Evolutionary conservation across 2,113 vertebrate genomes (phyloP), one percentile per base, ranked within the genome.

Genomic region (Brevimyrus niger): DNA sequence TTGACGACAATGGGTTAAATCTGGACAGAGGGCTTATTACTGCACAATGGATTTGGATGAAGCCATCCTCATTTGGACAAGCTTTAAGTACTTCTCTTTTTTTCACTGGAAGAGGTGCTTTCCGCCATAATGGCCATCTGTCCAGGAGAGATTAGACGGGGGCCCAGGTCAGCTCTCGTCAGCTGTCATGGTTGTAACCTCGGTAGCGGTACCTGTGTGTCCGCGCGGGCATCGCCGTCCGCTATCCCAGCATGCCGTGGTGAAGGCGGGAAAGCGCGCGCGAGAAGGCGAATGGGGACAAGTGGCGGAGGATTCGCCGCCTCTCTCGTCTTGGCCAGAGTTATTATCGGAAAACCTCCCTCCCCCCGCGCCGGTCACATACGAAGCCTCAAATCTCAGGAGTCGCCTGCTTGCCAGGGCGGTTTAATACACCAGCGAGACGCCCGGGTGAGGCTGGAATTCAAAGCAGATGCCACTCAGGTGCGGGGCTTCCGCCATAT

Each of bases 61-160:
- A 93, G 94, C 92, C 92, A 93, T 90, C 90, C 89, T 94, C 84
- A 95, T 96, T 96, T 95, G 93, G 93, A 95, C 94, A 95, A 94
- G 93, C 94, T 95, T 94, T 95, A 96, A 96, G 95, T 96, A 95
- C 42, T 23, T 84, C 46, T 53, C 42, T 80, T 80, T 80, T 80
- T 80, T 80, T 42, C 96, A 96, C 96, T 95, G 96, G 97, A 97
- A 97, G 96, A 97, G 97, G 97, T 97, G 97, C 97, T 97, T 97
- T 98, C 97, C 97, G 97, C 97, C 97, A 95, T 99, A 98, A 98
- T 98, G 97, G 97, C 98, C 97, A 99, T 99, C 98, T 99, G 98
- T 97, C 98, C 97, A 97, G 97, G 97, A 98, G 97, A 97, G 97
- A 97, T 96, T 97, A 97, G 97, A 96, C 97, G 97, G 96, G 55